phyloP scores from a whole-genome alignment of 1,140 invertebrate species.

The Formica selysi region DNA sequence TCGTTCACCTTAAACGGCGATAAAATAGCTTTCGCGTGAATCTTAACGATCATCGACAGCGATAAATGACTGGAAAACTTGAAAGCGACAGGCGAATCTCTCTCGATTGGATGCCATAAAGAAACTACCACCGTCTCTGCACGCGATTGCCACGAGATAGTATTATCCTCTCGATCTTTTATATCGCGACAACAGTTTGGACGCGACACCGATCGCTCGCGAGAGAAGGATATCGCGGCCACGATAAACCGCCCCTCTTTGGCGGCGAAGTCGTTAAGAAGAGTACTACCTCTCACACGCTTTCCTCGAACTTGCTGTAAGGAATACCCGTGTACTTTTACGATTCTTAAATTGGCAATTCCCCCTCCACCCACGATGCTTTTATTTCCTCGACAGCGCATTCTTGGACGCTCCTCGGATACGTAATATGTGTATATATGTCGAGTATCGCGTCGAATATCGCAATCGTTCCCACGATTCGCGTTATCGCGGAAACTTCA shows the following conservation, averaged over 20 bases:
- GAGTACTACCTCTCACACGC: constrained; percentile 36
- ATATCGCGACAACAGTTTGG: constrained; percentile 20
- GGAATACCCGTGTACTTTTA: constrained; percentile 74
- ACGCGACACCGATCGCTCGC: background rate
- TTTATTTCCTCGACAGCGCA: constrained; percentile 75
- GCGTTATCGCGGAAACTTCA: constrained; percentile 1
- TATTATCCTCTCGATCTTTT: constrained; percentile 34
- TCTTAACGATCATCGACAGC: constrained; percentile 14
- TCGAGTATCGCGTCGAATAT: background rate
- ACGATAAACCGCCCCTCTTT: constrained; percentile 28
- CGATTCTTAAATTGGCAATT: constrained; percentile 79
- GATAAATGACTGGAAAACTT: constrained; percentile 31
- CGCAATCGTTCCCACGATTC: constrained; percentile 15
- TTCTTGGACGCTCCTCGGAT: constrained; percentile 52
- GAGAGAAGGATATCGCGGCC: constrained; percentile 32
- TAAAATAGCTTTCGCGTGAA: constrained; percentile 14
- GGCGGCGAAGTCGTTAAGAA: constrained; percentile 51
- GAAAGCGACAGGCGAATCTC: constrained; percentile 8
- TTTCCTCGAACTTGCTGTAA: constrained; percentile 59
- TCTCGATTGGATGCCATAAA: constrained; percentile 18
- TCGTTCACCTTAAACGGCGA: background rate
- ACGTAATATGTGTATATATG: too few species aligned
- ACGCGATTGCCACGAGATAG: background rate
- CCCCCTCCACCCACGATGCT: constrained; percentile 65
- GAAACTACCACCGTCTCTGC: constrained; percentile 15